phyloP scores from a whole-genome alignment of 2,797 vertebrate species.

The Cynodonichthys magdalenae region DNA sequence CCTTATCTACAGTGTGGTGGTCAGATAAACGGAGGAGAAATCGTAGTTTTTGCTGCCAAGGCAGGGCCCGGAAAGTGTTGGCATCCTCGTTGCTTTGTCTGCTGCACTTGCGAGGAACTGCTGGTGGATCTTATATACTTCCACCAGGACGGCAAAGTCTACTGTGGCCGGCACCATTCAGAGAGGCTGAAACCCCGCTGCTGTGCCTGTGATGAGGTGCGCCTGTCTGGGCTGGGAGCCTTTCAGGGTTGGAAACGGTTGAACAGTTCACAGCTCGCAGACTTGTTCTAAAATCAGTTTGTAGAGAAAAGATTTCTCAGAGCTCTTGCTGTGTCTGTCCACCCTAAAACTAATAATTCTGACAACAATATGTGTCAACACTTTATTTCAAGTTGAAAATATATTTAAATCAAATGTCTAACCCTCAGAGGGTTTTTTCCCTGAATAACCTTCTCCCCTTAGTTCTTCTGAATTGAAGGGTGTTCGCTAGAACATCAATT shows the following conservation, averaged over 20 bases:
- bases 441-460: neutral
- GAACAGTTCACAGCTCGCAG: constrained; percentile 46
- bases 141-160: constrained; percentile 96
- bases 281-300: constrained; percentile 44
- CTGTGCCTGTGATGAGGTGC: constrained; percentile 95
- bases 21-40: constrained; percentile 94
- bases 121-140: constrained; percentile 98
- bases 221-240: constrained; percentile 53
- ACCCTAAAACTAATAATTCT: too few species aligned
- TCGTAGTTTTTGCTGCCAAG: constrained; percentile 93
- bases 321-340: constrained; percentile 29
- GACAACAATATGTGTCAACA: too few species aligned
- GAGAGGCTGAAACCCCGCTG: constrained; percentile 97
- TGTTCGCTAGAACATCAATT: neutral
- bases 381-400: too few species aligned
- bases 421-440: too few species aligned
- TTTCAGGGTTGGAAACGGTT: constrained; percentile 45
- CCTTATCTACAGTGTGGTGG: constrained; percentile 86
- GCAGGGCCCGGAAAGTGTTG: constrained; percentile 93
- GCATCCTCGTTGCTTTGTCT: constrained; percentile 98
- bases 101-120: constrained; percentile 91
- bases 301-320: constrained; percentile 48
- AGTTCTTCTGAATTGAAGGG: neutral
- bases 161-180: constrained; percentile 94
- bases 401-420: too few species aligned